Conservation (phyloP, 2,797 vertebrate species). For the Morus bassanus region DNA sequence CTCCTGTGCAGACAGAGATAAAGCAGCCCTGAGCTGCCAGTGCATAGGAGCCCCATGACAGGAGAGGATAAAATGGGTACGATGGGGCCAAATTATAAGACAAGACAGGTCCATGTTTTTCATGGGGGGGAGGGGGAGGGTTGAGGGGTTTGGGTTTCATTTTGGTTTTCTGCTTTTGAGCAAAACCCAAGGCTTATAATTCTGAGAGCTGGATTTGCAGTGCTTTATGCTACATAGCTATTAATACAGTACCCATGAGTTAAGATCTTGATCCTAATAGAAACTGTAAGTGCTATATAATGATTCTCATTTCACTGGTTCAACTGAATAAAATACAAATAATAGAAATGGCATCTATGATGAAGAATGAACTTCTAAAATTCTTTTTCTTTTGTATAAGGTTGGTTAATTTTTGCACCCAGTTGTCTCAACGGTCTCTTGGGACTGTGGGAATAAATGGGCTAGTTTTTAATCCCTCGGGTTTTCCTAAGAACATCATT, state of each 20-base stretch:
- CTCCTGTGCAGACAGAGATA: neutral
- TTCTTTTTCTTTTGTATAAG: neutral
- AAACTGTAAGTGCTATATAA: neutral
- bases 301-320: neutral
- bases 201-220: neutral
- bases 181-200: neutral
- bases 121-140: no score
- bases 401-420: neutral
- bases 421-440: neutral
- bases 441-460: neutral
- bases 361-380: neutral
- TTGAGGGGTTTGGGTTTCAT: neutral
- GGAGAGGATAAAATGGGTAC: neutral
- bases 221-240: neutral
- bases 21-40: neutral
- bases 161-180: neutral
- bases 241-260: neutral
- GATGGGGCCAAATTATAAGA: neutral
- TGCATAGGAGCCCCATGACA: neutral
- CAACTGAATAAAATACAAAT: neutral
- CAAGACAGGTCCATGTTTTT: neutral
- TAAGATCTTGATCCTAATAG: neutral
- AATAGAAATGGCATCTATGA: neutral
- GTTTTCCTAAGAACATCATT: neutral
- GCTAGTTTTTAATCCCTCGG: constrained; percentile 1